Percentiles rank a stretch among this genome's conserved stretches.
Conservation (phyloP, 2,888 invertebrate species). For the Ophioninae sp. region DNA sequence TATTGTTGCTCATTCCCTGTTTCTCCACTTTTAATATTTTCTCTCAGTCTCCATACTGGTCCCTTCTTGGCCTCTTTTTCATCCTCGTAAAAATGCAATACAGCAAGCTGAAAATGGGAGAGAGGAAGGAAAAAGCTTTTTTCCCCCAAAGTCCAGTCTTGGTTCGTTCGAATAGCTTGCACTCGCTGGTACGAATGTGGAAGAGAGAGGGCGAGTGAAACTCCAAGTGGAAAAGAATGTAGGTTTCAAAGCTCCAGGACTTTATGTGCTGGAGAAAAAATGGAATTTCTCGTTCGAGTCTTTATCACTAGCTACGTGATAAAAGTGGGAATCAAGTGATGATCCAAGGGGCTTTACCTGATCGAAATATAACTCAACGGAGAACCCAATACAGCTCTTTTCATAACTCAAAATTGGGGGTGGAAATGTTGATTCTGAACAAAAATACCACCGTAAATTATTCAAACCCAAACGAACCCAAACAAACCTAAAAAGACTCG, state of each 20-base stretch:
- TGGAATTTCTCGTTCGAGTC: background rate
- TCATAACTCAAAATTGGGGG: background rate
- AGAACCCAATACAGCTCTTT: background rate
- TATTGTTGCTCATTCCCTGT: background rate
- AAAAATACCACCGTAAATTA: too few species aligned
- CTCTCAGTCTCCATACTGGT: background rate
- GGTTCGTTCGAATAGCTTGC: slow-evolving; percentile 2
- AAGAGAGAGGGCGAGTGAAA: slow-evolving; percentile 8
- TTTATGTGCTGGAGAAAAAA: slow-evolving; percentile 6
- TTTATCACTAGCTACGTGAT: background rate
- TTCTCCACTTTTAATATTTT: background rate
- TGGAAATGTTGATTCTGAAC: too few species aligned
- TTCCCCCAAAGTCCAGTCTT: background rate
- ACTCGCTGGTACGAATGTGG: slow-evolving; percentile 5
- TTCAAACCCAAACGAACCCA: too few species aligned
- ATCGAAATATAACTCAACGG: background rate
- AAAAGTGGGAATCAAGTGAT: background rate
- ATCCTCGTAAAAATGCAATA: slow-evolving; percentile 21
- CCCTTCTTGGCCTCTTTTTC: background rate
- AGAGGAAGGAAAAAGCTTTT: background rate
- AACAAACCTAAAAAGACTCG: too few species aligned
- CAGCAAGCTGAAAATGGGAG: slow-evolving; percentile 1
- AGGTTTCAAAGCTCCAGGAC: slow-evolving; percentile 31
- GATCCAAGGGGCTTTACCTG: background rate
- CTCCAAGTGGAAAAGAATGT: slow-evolving; percentile 56